phyloP scores from a whole-genome alignment of 2,888 invertebrate species.

The Chloromyia formosa region DNA sequence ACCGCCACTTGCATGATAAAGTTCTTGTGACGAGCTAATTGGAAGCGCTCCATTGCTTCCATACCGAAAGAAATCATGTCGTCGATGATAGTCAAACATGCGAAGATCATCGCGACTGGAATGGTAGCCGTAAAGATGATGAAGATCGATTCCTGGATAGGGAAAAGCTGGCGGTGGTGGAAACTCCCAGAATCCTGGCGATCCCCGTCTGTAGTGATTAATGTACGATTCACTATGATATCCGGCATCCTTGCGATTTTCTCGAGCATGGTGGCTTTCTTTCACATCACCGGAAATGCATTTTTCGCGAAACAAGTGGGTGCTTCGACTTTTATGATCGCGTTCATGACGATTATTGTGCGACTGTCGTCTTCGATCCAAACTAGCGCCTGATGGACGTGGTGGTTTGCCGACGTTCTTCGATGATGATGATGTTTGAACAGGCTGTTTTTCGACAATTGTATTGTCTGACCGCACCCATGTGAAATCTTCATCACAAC shows the following conservation, averaged over 20 bases:
- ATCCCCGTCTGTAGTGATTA: slow-evolving; percentile 45
- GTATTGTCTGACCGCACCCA: slow-evolving; percentile 66
- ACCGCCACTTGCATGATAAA: slow-evolving; percentile 46
- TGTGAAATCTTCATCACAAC: slow-evolving; percentile 74
- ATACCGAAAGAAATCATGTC: slow-evolving; percentile 65
- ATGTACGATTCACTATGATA: slow-evolving; percentile 43
- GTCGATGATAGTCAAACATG: slow-evolving; percentile 60
- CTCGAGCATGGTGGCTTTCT: slow-evolving; percentile 36
- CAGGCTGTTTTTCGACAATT: slow-evolving; percentile 39
- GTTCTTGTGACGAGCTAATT: slow-evolving; percentile 46
- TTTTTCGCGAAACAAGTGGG: slow-evolving; percentile 67
- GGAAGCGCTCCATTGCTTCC: slow-evolving; percentile 63
- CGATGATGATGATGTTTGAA: slow-evolving; percentile 44
- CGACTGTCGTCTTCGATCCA: slow-evolving; percentile 68
- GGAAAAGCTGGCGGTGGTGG: slow-evolving; percentile 51
- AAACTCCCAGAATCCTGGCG: slow-evolving; percentile 51
- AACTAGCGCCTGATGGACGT: slow-evolving; percentile 63
- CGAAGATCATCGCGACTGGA: slow-evolving; percentile 52
- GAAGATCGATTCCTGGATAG: slow-evolving; percentile 46
- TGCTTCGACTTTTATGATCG: slow-evolving; percentile 72
- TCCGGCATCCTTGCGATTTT: slow-evolving; percentile 38
- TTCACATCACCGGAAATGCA: slow-evolving; percentile 58
- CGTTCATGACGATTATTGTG: slow-evolving; percentile 68
- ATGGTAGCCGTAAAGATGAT: slow-evolving; percentile 49
- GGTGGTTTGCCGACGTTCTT: slow-evolving; percentile 51